Conservation (phyloP, 2,888 invertebrate species). For the Acrocera orbiculus region DNA sequence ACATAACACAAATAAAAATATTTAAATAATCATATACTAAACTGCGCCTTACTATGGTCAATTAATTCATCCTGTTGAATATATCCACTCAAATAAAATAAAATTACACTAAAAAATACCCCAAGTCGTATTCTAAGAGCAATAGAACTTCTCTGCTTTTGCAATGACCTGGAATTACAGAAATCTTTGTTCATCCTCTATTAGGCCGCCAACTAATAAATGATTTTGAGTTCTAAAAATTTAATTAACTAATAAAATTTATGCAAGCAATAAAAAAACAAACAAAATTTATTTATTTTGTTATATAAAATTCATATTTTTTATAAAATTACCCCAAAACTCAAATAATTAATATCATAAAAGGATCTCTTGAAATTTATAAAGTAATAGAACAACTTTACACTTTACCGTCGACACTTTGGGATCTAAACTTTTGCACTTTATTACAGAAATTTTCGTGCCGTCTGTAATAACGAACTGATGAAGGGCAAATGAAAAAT, state of each 20-base stretch:
- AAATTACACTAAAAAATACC: slow-evolving; percentile 7
- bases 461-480: too few species aligned
- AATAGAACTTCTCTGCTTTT: slow-evolving; percentile 7
- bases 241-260: too few species aligned
- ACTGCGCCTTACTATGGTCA: too few species aligned
- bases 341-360: slow-evolving; percentile 1
- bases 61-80: too few species aligned
- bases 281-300: background rate
- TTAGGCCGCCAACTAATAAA: too few species aligned
- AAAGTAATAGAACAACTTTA: background rate
- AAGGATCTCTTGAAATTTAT: slow-evolving; percentile 1
- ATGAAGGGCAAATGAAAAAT: too few species aligned
- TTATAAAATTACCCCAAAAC: background rate
- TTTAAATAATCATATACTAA: too few species aligned
- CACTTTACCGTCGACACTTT: background rate
- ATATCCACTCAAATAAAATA: slow-evolving; percentile 1
- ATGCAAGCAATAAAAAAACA: too few species aligned
- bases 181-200: slow-evolving; percentile 9
- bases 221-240: too few species aligned
- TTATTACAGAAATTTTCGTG: background rate
- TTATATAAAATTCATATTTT: background rate
- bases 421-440: background rate
- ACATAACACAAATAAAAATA: too few species aligned
- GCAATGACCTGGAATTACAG: slow-evolving; percentile 1
- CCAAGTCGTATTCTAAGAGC: slow-evolving; percentile 7